Percentiles rank a stretch among this genome's conserved stretches.
Evolutionary conservation across 2,797 vertebrate genomes (phyloP).

Genomic region (Pogonophryne albipinna): DNA sequence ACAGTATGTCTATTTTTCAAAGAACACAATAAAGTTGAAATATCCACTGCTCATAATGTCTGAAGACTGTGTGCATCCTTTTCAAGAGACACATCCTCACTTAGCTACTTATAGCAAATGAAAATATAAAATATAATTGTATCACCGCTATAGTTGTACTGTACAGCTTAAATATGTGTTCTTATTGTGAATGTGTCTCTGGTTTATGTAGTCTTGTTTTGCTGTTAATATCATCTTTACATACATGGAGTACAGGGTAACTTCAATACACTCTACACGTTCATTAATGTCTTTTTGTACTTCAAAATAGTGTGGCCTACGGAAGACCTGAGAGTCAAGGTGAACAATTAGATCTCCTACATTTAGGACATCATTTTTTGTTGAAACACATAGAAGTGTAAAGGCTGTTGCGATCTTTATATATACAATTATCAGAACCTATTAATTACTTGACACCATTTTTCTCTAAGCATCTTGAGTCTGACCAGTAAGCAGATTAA

Average conservation of each 20-base stretch:
- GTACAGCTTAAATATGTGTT: background rate
- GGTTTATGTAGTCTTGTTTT: background rate
- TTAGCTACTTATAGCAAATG: background rate
- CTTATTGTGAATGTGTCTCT: background rate
- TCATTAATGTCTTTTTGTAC: background rate
- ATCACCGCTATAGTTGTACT: background rate
- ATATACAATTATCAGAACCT: no score
- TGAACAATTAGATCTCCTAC: no score
- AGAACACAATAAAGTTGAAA: constrained; percentile 74
- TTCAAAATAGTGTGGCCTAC: background rate
- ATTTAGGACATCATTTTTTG: no score
- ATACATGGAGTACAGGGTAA: background rate
- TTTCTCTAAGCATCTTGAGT: no score
- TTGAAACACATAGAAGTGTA: no score
- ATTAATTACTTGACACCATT: no score
- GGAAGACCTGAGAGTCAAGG: no score
- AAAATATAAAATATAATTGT: background rate
- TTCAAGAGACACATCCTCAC: background rate
- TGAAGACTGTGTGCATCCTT: constrained; percentile 14
- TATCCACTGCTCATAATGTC: constrained; percentile 45
- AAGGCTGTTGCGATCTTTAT: no score
- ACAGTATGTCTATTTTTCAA: constrained; percentile 78
- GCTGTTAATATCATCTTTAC: background rate
- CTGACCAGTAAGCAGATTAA: no score
- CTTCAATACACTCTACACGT: background rate